phyloP scores from a whole-genome alignment of 2,888 invertebrate species.

The Ochropleura plecta region DNA sequence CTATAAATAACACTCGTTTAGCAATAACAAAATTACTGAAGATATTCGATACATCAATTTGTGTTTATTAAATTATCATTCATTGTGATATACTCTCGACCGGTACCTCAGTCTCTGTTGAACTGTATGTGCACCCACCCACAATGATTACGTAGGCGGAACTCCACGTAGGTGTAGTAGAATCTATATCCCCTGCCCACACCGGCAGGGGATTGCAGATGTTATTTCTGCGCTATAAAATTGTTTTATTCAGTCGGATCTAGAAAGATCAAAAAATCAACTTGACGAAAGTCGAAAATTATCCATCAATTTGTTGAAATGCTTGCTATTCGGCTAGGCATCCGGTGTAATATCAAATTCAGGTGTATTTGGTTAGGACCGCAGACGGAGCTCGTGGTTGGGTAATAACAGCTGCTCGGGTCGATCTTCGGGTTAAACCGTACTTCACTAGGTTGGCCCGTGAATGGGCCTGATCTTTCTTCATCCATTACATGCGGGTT shows the following conservation, averaged over 20 bases:
- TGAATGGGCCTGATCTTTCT: not conserved
- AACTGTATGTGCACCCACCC: slow-evolving; percentile 31
- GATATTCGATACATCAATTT: slow-evolving; percentile 1
- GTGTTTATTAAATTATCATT: slow-evolving; percentile 18
- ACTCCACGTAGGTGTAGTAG: slow-evolving; percentile 28
- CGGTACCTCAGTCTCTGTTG: slow-evolving; percentile 9
- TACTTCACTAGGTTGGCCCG: not conserved
- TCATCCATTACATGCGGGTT: not conserved
- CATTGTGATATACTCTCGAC: not conserved
- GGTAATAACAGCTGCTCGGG: not conserved
- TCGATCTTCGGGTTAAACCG: not conserved
- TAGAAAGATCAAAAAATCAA: slow-evolving; percentile 1
- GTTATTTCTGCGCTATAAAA: slow-evolving; percentile 18
- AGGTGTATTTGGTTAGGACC: not conserved
- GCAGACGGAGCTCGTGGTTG: not conserved
- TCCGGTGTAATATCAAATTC: not conserved
- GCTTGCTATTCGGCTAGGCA: not conserved
- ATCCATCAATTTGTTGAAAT: not conserved
- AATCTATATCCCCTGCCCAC: slow-evolving; percentile 30
- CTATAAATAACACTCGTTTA: not conserved
- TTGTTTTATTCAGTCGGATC: not conserved
- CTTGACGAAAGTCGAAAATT: not conserved
- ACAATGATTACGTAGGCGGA: slow-evolving; percentile 29
- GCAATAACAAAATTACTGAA: not conserved
- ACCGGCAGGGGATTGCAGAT: slow-evolving; percentile 11